phyloP scores from a whole-genome alignment of 2,797 vertebrate genomes.

The Erpetoichthys calabaricus region DNA sequence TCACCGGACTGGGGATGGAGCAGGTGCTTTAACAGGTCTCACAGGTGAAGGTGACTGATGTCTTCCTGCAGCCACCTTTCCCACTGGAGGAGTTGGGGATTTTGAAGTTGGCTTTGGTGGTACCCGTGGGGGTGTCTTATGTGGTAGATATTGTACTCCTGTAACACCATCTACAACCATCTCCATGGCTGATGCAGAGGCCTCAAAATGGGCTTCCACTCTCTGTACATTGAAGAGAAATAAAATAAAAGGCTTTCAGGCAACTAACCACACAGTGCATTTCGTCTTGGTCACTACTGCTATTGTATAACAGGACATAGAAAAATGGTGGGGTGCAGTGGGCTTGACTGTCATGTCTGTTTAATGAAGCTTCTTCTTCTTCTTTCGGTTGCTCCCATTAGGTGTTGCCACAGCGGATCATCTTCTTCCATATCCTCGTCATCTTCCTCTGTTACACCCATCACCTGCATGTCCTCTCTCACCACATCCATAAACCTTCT shows the following conservation, averaged over 20 bases:
- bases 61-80: constrained; percentile 63
- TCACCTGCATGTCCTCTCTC: too few relatives aligned
- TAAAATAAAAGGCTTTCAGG: not conserved
- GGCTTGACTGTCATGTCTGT: too few relatives aligned
- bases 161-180: constrained; percentile 64
- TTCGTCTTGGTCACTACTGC: too few relatives aligned
- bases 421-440: too few relatives aligned
- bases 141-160: constrained; percentile 65
- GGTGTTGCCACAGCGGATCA: too few relatives aligned
- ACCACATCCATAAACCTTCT: too few relatives aligned
- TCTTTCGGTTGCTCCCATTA: too few relatives aligned
- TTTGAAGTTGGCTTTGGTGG: constrained; percentile 80
- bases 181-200: constrained; percentile 62
- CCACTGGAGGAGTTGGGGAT: constrained; percentile 67
- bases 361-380: too few relatives aligned
- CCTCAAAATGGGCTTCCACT: constrained; percentile 70
- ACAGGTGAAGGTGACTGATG: constrained; percentile 92
- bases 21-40: constrained; percentile 79
- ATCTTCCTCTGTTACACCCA: too few relatives aligned
- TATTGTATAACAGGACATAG: too few relatives aligned
- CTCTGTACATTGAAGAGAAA: constrained; percentile 39
- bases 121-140: constrained; percentile 87
- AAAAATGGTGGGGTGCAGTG: too few relatives aligned
- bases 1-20: constrained; percentile 75
- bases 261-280: too few relatives aligned